Base-by-base conservation (phyloP, 2,888 invertebrate genomes). In the Spilarctia lutea region DNA sequence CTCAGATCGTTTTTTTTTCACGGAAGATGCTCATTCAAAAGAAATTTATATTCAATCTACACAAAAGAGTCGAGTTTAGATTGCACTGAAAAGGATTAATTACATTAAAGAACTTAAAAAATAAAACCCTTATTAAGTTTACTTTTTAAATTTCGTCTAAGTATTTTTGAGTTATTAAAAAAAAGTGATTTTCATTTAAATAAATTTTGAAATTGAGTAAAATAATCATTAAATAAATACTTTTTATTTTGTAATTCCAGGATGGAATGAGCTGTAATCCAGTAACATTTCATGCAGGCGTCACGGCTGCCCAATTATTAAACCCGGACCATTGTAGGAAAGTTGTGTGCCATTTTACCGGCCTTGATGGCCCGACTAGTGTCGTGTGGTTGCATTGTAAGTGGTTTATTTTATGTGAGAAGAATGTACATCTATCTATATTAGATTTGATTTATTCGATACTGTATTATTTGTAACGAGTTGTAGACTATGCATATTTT, bases 331-430 rank as follows among this genome's bases (percentile, higher is more conserved):
- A 66, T 33, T 96, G 96, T 85, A 83, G 82, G 0, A 86, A 89
- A 66, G 97, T 97, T 13, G 94, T 94, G 33, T 98, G 97, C 88
- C 96, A 96, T 83, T 98, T 97, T 88, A 95, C 96, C 0, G 95
- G 96, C 65, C 96, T 97, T 45, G 94, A 96, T 35, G 96, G 96
- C 84, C 96, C 97, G 0, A 86, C 91, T 65, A 96, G 85, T 89
- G 93, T 93, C 74, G 81, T 91, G 24, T 96, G 95, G 83, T 87
- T 96, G 77, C 85, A 85, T 45, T 71, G 85, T 85, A n/a, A 81
- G 84, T 84, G 35, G 3, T 27, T 56, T 35, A 10, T 68, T 33
- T 30, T n/a, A 30, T 24, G 24, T 13, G 2, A 24, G 20, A 16
- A 48, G 11, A 33, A 30, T 52, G 20, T 24, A 16, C 16, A n/a